Percentiles rank a stretch among this genome's conserved stretches.
Conservation (phyloP, 2,888 invertebrate species). For the Ellobium chinense region DNA sequence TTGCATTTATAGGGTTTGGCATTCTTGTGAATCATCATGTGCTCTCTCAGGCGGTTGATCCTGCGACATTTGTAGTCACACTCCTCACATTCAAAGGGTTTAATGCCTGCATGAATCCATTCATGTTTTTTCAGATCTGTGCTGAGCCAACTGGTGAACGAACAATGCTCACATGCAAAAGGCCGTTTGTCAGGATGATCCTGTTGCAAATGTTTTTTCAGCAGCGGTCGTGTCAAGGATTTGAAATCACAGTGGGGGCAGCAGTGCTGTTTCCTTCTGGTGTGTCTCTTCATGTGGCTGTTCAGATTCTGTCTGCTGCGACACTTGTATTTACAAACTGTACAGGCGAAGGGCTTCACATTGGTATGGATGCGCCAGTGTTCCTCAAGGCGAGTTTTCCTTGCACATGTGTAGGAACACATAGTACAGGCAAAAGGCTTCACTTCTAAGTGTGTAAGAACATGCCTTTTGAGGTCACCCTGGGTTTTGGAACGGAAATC, state of each 20-base stretch:
- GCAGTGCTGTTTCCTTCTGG: not conserved
- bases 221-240: not conserved
- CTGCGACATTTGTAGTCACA: slow-evolving; percentile 20
- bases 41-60: slow-evolving; percentile 7
- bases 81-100: slow-evolving; percentile 8
- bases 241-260: slow-evolving; percentile 1
- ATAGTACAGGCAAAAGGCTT: not conserved
- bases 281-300: slow-evolving; percentile 21
- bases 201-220: slow-evolving; percentile 14
- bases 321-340: not conserved
- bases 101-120: slow-evolving; percentile 17
- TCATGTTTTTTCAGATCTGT: slow-evolving; percentile 18
- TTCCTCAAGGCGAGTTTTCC: slow-evolving; percentile 1
- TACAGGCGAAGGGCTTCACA: slow-evolving; percentile 1
- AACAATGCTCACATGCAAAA: slow-evolving; percentile 13
- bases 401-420: slow-evolving; percentile 15
- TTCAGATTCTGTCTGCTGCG: not conserved
- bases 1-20: slow-evolving; percentile 2
- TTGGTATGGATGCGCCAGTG: slow-evolving; percentile 15
- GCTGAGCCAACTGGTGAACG: slow-evolving; percentile 8
- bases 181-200: slow-evolving; percentile 10
- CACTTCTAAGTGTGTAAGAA: not conserved
- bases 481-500: slow-evolving; percentile 1
- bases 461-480: slow-evolving; percentile 14
- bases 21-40: slow-evolving; percentile 25